Evolutionary conservation across 2,888 invertebrate species (phyloP), one percentile per base, ranked within the genome.

Genomic region (Phrixothrix hirtus): DNA sequence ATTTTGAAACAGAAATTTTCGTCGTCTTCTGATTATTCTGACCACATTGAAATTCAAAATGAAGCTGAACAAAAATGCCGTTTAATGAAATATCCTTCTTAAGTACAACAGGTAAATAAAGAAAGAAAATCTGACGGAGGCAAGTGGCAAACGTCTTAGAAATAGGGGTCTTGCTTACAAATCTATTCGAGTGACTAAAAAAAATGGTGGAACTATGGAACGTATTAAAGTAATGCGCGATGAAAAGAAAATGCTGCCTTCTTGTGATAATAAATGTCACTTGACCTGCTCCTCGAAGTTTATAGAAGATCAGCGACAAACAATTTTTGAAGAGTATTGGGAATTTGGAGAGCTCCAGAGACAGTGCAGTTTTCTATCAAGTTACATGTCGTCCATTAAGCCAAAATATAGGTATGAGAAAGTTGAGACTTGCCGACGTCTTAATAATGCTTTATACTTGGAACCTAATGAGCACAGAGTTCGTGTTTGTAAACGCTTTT

Each of bases 371-470:
- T 29, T 29, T 29, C 6, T 5, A 29, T 29, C 9, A 29, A 6
- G 29, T 11, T 9, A 3, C 3, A 29, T 29, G 10, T 3, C 10
- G 2, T 3, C 6, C 4, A 29, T 29, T 29, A 29, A 29, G 4
- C 29, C 29, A 29, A 29, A 29, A 29, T 29, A 29, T 29, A 29
- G 29, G 9, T 29, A 29, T 29, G n/a, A 29, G 10, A 29, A 29
- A n/a, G 11, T 3, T 9, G 29, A 29, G 3, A 29, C n/a, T 10
- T n/a, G 11, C n/a, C 4, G 29, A 29, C 29, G 29, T 10, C 9
- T 29, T n/a, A 29, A 29, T 29, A 5, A 7, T n/a, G 9, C 4
- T 29, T 29, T 29, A 7, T 29, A 5, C 29, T 29, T 29, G 3
- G 29, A 29, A 3, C 10, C 4, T 10, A 29, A 29, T 29, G 29